Conservation (phyloP, 1,140 invertebrate species). For the Amphibalanus amphitrite region DNA sequence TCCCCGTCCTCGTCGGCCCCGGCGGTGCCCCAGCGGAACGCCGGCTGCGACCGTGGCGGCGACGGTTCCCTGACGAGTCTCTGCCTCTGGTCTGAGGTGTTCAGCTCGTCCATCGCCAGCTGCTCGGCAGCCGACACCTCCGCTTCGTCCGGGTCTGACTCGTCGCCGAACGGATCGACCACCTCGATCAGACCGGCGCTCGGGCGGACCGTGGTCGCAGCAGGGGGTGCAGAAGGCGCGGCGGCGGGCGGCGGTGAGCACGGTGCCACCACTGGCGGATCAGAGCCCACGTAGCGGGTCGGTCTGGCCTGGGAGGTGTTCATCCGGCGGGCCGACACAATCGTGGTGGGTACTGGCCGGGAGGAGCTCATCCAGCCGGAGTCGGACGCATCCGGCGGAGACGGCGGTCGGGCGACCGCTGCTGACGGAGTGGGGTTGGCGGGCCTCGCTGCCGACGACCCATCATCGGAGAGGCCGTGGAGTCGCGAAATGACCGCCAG, state of each 20-base stretch:
- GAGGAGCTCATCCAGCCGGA: neutral
- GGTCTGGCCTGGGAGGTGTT: neutral
- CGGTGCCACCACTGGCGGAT: too few relatives aligned
- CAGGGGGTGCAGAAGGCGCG: too few relatives aligned
- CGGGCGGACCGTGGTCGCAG: neutral
- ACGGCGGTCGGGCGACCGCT: too few relatives aligned
- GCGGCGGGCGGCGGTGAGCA: neutral
- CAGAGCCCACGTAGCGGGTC: neutral
- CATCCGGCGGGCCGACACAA: neutral
- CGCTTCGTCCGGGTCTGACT: neutral
- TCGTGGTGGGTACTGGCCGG: neutral
- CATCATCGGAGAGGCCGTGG: neutral
- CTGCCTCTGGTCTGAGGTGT: neutral
- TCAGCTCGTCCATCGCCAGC: neutral
- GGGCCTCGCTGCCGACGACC: neutral
- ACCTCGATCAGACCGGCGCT: neutral
- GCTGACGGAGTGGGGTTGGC: too few relatives aligned
- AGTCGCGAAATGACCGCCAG: neutral
- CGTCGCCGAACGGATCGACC: constrained; percentile 3
- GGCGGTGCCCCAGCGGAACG: neutral
- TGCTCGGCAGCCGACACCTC: neutral
- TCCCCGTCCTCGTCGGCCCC: neutral
- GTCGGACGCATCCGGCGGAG: neutral
- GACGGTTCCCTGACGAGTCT: neutral
- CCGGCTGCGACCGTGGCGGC: neutral